Evolutionary conservation across 2,797 vertebrate species (phyloP).

Genomic region (Carcharodon carcharias): DNA sequence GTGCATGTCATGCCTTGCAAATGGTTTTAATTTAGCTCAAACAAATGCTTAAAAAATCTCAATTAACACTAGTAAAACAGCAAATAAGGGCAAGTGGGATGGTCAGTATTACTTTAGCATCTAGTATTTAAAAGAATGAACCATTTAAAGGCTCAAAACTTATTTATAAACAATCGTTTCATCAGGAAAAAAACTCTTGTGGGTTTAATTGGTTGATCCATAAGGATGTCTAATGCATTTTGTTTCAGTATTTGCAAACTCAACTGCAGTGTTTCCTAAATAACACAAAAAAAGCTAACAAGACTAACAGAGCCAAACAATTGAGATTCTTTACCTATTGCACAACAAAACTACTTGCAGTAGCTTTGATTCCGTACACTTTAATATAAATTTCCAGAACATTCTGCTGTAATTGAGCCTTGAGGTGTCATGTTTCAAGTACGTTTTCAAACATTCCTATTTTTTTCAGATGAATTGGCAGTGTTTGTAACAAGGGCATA

Average conservation of each 20-base stretch:
- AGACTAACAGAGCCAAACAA: neutral
- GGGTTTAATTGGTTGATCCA: neutral
- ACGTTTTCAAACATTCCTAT: constrained; percentile 55
- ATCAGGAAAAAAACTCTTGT: neutral
- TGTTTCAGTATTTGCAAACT: constrained; percentile 10
- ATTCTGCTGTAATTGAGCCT: constrained; percentile 39
- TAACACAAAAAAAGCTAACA: neutral
- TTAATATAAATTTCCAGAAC: constrained; percentile 35
- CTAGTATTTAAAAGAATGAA: neutral
- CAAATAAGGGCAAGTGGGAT: neutral
- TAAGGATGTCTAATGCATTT: neutral
- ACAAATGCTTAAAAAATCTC: neutral
- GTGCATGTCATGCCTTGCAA: neutral
- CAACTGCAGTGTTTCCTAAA: neutral
- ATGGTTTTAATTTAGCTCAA: neutral
- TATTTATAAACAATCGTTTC: constrained; percentile 8
- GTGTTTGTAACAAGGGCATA: constrained; percentile 66
- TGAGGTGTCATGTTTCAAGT: constrained; percentile 51
- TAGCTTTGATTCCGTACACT: constrained; percentile 23
- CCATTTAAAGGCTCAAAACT: neutral
- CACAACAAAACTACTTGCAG: neutral
- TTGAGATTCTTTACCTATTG: neutral
- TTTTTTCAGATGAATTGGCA: constrained; percentile 68
- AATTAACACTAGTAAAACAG: neutral
- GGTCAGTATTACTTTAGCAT: neutral